Percentiles rank a stretch among this genome's conserved stretches.
Conservation (phyloP, 2,888 invertebrate species). For the Allophyes oxyacanthae region DNA sequence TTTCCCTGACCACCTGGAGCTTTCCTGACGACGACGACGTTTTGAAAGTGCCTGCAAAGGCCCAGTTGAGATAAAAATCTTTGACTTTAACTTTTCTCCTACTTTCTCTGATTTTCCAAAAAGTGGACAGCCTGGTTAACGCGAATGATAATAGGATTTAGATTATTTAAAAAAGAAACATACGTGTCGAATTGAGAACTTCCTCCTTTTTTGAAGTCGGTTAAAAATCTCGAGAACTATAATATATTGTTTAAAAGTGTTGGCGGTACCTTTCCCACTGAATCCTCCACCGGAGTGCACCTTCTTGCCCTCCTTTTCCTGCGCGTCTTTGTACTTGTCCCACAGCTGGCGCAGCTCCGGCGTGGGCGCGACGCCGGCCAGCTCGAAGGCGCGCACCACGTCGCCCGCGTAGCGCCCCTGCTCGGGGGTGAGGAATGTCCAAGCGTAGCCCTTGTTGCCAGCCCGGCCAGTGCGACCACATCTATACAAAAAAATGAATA, state of each 20-base stretch:
- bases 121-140: too few species aligned
- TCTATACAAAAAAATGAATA: conserved; percentile 79
- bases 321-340: conserved; percentile 96
- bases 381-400: conserved; percentile 96
- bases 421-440: conserved; percentile 98
- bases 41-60: too few species aligned
- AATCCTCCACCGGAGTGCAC: conserved; percentile 98
- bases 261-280: conserved; percentile 93
- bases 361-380: conserved; percentile 94
- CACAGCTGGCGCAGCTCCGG: conserved; percentile 94
- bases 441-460: conserved; percentile 99
- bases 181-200: too few species aligned
- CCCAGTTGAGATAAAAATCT: too few species aligned
- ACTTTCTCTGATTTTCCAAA: too few species aligned
- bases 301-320: conserved; percentile 97
- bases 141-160: too few species aligned
- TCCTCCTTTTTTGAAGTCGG: too few species aligned
- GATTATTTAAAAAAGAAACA: too few species aligned
- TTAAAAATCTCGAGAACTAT: too few species aligned
- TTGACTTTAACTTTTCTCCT: too few species aligned
- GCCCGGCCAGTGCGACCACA: conserved; percentile 97
- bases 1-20: too few species aligned
- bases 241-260: conserved; percentile 3
- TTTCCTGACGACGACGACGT: too few species aligned
- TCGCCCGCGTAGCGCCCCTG: conserved; percentile 98